A percentile compares a stretch with the other conserved stretches of the same genome.
These are phyloP conservation scores for Ichneumoninae sp. DNA, from an alignment of 2,888 invertebrate species.

Conservation along the genomic window DNA sequence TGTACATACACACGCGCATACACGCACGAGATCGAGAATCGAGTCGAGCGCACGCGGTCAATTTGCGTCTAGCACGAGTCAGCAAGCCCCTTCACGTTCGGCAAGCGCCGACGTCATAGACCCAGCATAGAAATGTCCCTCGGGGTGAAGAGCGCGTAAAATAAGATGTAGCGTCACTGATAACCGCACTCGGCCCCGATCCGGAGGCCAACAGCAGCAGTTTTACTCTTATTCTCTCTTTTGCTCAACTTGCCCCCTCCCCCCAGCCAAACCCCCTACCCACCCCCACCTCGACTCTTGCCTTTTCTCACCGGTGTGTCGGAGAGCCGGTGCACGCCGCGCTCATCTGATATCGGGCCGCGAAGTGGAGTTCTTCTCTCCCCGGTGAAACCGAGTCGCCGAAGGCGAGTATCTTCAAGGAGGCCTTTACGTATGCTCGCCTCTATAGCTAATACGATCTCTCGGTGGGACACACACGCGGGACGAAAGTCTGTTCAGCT, in stretches of 20 bases:
- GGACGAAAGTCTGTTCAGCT: conserved; percentile 6
- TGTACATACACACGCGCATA: neutral
- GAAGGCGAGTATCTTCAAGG: conserved; percentile 46
- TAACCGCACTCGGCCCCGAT: conserved; percentile 72
- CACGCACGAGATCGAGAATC: conserved; percentile 42
- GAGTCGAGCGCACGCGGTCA: conserved; percentile 77
- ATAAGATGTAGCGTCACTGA: conserved; percentile 84
- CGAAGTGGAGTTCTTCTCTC: conserved; percentile 47
- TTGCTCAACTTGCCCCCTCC: conserved; percentile 37
- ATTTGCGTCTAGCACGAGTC: conserved; percentile 84
- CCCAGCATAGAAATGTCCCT: conserved; percentile 83
- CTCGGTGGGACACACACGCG: conserved; percentile 34
- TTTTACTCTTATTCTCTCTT: conserved; percentile 65
- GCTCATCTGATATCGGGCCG: conserved; percentile 64
- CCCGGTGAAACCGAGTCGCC: conserved; percentile 23
- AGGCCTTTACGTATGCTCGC: conserved; percentile 31
- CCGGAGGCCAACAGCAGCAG: conserved; percentile 59
- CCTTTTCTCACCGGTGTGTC: conserved; percentile 49
- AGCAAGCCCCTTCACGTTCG: conserved; percentile 75
- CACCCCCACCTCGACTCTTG: conserved; percentile 48
- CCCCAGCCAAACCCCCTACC: conserved; percentile 16
- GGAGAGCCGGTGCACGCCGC: conserved; percentile 34
- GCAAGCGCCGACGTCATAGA: conserved; percentile 83
- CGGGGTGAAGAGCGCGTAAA: conserved; percentile 82
- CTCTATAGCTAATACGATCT: conserved; percentile 61